phyloP scores from a whole-genome alignment of 2,888 invertebrate genomes.

The Heliconius sara region DNA sequence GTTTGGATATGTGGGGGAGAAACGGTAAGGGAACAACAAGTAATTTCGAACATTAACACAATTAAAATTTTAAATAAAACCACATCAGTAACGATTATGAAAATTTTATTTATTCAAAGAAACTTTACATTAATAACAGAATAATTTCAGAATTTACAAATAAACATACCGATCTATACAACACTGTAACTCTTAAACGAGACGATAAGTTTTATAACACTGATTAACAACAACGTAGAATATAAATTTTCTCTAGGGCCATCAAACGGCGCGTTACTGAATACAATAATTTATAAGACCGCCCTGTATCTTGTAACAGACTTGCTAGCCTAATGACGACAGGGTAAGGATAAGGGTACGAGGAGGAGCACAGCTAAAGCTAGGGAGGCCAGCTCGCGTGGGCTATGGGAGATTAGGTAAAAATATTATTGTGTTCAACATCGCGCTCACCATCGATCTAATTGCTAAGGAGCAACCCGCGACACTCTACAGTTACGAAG shows the following conservation, averaged over 20 bases:
- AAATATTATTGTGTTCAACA: conserved; percentile 66
- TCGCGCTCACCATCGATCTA: conserved; percentile 68
- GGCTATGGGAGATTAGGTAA: background rate
- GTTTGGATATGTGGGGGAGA: conserved; percentile 71
- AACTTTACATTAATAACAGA: conserved; percentile 82
- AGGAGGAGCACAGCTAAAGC: conserved; percentile 8
- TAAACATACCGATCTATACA: conserved; percentile 82
- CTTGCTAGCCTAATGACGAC: conserved; percentile 31
- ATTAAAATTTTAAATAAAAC: conserved; percentile 59
- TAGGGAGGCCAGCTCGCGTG: conserved; percentile 11
- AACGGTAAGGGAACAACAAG: conserved; percentile 47
- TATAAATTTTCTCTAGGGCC: conserved; percentile 75
- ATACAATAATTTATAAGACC: conserved; percentile 60
- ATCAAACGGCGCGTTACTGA: conserved; percentile 68
- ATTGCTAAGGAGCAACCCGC: conserved; percentile 77
- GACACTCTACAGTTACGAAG: conserved; percentile 77
- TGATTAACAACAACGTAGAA: conserved; percentile 82
- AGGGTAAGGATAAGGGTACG: conserved; percentile 18
- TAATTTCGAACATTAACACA: background rate
- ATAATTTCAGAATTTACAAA: conserved; percentile 82
- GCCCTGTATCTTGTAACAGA: conserved; percentile 42
- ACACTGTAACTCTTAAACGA: conserved; percentile 83
- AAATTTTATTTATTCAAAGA: conserved; percentile 82
- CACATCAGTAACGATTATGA: conserved; percentile 79
- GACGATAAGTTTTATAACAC: conserved; percentile 82